Conservation (phyloP, 2,113 vertebrate species). For the Atherinomorus stipes region DNA sequence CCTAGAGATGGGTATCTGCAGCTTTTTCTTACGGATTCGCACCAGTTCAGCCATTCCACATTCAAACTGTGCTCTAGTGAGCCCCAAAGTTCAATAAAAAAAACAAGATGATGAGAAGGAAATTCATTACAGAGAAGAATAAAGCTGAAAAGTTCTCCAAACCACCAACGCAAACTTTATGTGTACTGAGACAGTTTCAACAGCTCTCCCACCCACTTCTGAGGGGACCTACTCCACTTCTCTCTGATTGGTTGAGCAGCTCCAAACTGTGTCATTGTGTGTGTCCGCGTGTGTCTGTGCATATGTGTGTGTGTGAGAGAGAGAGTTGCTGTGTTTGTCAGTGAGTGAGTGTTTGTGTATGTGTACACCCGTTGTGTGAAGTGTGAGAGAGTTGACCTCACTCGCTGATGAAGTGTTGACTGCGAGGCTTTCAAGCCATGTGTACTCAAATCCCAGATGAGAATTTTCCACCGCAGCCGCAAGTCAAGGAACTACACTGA, state of each 20-base stretch:
- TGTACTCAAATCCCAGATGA: slow-evolving; percentile 75
- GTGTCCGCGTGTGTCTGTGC: slow-evolving; percentile 3
- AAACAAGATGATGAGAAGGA: slow-evolving; percentile 22
- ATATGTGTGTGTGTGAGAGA: slow-evolving; percentile 26
- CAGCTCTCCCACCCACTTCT: slow-evolving; percentile 77
- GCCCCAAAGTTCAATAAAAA: slow-evolving; percentile 63
- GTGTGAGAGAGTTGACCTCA: slow-evolving; percentile 74
- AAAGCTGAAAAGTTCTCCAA: slow-evolving; percentile 71
- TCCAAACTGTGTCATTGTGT: slow-evolving; percentile 67
- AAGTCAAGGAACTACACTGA: slow-evolving; percentile 69
- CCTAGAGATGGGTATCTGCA: slow-evolving; percentile 83
- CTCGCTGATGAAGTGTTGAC: slow-evolving; percentile 80
- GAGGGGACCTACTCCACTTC: slow-evolving; percentile 74
- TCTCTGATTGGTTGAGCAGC: slow-evolving; percentile 76
- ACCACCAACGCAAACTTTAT: slow-evolving; percentile 75
- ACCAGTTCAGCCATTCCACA: slow-evolving; percentile 81
- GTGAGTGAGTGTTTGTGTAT: slow-evolving; percentile 62
- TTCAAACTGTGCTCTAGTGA: slow-evolving; percentile 42
- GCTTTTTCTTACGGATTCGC: slow-evolving; percentile 81
- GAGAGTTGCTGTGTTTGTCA: slow-evolving; percentile 32
- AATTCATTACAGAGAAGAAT: slow-evolving; percentile 33
- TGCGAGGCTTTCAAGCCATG: slow-evolving; percentile 73
- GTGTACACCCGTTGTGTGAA: slow-evolving; percentile 59
- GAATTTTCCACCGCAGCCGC: slow-evolving; percentile 76
- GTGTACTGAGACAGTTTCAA: slow-evolving; percentile 76